Base-by-base conservation (phyloP, 2,113 vertebrate genomes). In the Embiotoca jacksoni region DNA sequence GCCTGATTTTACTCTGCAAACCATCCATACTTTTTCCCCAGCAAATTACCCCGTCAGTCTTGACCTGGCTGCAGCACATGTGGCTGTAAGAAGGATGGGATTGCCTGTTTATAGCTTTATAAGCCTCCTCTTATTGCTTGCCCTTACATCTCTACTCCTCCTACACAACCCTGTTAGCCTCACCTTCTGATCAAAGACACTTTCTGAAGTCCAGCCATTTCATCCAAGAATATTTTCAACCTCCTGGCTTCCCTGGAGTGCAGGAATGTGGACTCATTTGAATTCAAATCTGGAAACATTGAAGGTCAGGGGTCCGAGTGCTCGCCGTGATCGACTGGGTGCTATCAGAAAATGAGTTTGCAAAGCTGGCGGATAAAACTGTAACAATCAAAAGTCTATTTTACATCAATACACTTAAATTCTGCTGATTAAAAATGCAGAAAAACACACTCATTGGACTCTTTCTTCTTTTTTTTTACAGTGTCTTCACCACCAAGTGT, bases 161-260 rank as follows among this genome's bases (percentile, higher is more conserved):
- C 53, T 66, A 57, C 31, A 62, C 56, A 67, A 75, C 64, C 71
- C 53, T 46, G 86, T 89, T 91, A 87, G 84, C 82, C 58, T 86
- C 86, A 85, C 81, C 67, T 72, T n/a, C 64, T 91, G 90, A 94
- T 93, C 90, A 94, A 92, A 92, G 88, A 55, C 69, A 71, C 69
- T 89, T 89, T 91, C 86, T 89, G 84, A 78, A 84, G 79, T 77
- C 66, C 47, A 13, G 33, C 30, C 76, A 87, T 87, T 88, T 86
- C 85, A 89, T 69, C 73, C 58, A 49, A 57, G 71, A 80, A 78
- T 67, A 78, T 83, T 69, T 77, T 68, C 60, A 68, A 72, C 62
- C 78, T 67, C 35, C 6, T 46, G 54, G 72, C 60, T 70, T 72
- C 76, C 75, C 81, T 72, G 53, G 46, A 85, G 65, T 57, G 53